A percentile compares a stretch with the other conserved stretches of the same genome.
phyloP scores from a whole-genome alignment of 2,113 vertebrate genomes.

The Sylvia atricapilla region DNA sequence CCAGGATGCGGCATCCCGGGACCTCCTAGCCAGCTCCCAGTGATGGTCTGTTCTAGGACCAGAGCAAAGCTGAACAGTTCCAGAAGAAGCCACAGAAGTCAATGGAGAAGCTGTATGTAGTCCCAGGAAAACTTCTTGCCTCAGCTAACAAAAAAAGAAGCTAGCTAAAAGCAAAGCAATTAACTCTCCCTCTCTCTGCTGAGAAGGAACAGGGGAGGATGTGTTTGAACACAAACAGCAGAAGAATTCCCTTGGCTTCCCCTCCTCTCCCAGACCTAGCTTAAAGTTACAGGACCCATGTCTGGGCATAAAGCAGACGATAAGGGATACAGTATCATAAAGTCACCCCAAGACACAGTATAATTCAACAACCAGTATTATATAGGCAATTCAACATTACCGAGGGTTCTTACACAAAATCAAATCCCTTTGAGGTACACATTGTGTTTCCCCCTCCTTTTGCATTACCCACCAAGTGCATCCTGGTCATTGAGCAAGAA shows the following conservation, averaged over 20 bases:
- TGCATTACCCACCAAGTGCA: background rate
- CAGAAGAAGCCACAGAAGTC: background rate
- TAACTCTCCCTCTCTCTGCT: background rate
- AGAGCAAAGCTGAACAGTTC: background rate
- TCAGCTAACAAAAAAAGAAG: background rate
- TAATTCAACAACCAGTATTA: background rate
- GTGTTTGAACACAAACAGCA: background rate
- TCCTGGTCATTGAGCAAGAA: background rate
- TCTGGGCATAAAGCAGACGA: background rate
- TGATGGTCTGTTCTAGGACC: background rate
- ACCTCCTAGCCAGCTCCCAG: background rate
- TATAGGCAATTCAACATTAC: background rate
- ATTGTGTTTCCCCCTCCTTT: background rate
- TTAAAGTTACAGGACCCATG: background rate
- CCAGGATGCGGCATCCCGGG: fast-evolving
- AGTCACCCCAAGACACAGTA: background rate
- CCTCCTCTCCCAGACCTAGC: background rate
- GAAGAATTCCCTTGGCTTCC: background rate
- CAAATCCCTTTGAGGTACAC: background rate
- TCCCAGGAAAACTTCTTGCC: background rate
- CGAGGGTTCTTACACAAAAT: background rate
- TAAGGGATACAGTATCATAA: background rate
- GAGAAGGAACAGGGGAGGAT: background rate
- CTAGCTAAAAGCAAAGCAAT: background rate
- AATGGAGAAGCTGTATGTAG: background rate